Evolutionary conservation across 2,113 vertebrate genomes (phyloP).

Genomic region (Clarias batrachus): DNA sequence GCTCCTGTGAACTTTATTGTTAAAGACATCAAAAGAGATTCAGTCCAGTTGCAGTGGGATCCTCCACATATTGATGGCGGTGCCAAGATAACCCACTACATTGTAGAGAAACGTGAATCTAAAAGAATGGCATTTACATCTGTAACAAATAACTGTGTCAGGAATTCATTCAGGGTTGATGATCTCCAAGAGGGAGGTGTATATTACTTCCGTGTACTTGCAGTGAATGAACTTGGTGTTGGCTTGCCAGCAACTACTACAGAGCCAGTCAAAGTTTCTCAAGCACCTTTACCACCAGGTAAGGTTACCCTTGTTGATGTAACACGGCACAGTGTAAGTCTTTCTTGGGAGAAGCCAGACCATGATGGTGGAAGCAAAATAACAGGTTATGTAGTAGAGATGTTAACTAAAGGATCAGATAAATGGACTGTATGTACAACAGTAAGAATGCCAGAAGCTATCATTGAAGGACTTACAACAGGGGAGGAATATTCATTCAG

Average conservation of each 20-base stretch:
- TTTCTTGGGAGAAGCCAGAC: constrained; percentile 97
- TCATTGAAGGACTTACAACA: constrained; percentile 81
- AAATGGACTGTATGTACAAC: constrained; percentile 91
- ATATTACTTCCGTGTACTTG: constrained; percentile 94
- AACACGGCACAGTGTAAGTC: constrained; percentile 84
- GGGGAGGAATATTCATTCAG: constrained; percentile 95
- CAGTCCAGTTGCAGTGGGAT: constrained; percentile 89
- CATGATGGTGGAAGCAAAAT: constrained; percentile 98
- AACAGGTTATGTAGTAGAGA: constrained; percentile 89
- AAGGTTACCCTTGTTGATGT: constrained; percentile 88
- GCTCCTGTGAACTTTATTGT: constrained; percentile 86
- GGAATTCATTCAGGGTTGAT: constrained; percentile 87
- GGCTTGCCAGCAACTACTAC: constrained; percentile 85
- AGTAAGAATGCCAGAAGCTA: constrained; percentile 90
- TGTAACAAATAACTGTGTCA: constrained; percentile 87
- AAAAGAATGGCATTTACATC: constrained; percentile 94
- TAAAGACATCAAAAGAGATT: constrained; percentile 90
- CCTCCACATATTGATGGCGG: constrained; percentile 95
- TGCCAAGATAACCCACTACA: constrained; percentile 94
- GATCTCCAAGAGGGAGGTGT: constrained; percentile 88
- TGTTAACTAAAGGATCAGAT: constrained; percentile 91
- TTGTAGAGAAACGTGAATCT: constrained; percentile 94
- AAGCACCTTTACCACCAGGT: constrained; percentile 89
- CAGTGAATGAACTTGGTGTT: constrained; percentile 91
- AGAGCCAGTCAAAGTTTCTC: constrained; percentile 87